Percentiles rank a stretch among this genome's conserved stretches.
phyloP scores from a whole-genome alignment of 2,797 vertebrate genomes.

The Peromyscus nudipes region DNA sequence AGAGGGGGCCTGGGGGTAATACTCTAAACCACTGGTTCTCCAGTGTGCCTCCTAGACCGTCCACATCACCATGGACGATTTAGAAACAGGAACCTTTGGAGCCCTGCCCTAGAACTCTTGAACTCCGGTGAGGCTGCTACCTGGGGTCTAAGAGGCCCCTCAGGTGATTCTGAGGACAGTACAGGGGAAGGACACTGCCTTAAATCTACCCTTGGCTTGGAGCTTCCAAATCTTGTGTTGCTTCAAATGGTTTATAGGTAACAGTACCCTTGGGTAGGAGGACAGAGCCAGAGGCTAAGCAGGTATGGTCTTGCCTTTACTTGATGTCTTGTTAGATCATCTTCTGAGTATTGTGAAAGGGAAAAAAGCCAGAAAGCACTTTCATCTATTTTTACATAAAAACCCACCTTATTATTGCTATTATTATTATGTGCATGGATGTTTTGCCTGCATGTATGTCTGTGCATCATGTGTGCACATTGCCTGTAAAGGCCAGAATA shows the following conservation, averaged over 20 bases:
- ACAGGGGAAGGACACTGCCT: background rate
- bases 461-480: no score
- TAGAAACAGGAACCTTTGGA: background rate
- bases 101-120: background rate
- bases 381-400: background rate
- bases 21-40: background rate
- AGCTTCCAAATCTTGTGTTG: background rate
- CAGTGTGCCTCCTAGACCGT: background rate
- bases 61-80: background rate
- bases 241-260: background rate
- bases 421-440: background rate
- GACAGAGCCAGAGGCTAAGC: background rate
- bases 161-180: background rate
- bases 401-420: background rate
- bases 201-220: background rate
- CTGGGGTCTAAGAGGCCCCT: background rate
- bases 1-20: background rate
- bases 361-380: constrained; percentile 12
- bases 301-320: background rate
- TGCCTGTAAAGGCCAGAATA: background rate
- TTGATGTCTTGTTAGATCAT: background rate
- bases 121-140: background rate
- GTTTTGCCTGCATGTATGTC: background rate
- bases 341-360: constrained; percentile 48
- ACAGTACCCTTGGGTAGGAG: background rate